These are phyloP conservation scores for Eupithecia subfuscata DNA, from an alignment of 2,888 invertebrate genomes.

Conservation along the genomic window DNA sequence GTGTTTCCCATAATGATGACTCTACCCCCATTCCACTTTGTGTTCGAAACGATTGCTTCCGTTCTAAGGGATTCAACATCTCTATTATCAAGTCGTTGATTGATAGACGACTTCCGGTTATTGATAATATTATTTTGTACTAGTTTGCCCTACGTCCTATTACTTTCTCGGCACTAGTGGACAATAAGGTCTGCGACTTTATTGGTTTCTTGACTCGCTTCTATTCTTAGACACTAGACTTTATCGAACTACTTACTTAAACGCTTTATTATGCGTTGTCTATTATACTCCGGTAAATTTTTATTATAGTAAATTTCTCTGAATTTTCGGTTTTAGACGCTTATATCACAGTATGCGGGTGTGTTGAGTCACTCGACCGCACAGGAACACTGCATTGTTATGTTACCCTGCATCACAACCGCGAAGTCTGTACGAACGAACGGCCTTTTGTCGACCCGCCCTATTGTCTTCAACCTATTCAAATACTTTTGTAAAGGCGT, in stretches of 20 bases:
- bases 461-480: constrained; percentile 72
- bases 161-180: constrained; percentile 24
- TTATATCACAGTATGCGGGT: constrained; percentile 64
- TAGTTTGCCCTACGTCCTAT: constrained; percentile 54
- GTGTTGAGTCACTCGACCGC: constrained; percentile 74
- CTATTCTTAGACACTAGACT: constrained; percentile 51
- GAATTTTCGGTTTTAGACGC: constrained; percentile 37
- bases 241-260: constrained; percentile 23
- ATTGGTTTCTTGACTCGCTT: constrained; percentile 55
- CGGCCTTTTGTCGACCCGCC: constrained; percentile 71
- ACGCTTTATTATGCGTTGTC: constrained; percentile 11
- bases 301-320: constrained; percentile 21
- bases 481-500: constrained; percentile 67
- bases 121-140: constrained; percentile 62
- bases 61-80: constrained; percentile 71
- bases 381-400: constrained; percentile 73
- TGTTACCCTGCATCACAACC: constrained; percentile 68
- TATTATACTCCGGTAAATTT: constrained; percentile 22
- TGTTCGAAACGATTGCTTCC: constrained; percentile 64
- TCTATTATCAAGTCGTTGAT: constrained; percentile 75
- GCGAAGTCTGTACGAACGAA: constrained; percentile 59
- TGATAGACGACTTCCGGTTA: constrained; percentile 73
- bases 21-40: constrained; percentile 37
- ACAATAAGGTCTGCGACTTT: constrained; percentile 44
- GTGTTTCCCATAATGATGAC: constrained; percentile 39